Percentiles rank a stretch among this genome's conserved stretches.
Conservation (phyloP, 2,888 invertebrate species). For the Stomorhina lunata region DNA sequence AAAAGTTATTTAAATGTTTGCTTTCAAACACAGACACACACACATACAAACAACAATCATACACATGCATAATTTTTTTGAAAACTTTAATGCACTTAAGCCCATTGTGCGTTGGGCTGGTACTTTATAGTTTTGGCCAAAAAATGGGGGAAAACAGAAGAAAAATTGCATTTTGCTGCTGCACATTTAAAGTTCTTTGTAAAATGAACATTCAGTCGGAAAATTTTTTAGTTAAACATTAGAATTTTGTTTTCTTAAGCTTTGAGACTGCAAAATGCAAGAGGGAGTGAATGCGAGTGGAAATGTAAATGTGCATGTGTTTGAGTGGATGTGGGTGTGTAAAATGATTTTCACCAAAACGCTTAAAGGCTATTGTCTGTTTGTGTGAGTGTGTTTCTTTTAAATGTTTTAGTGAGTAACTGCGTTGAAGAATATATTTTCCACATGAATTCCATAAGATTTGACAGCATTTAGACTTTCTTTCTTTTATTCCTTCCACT, state of each 20-base stretch:
- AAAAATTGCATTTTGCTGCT: conserved; percentile 5
- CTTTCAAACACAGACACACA: neutral
- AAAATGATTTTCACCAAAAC: conserved; percentile 6
- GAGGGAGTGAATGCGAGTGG: no score
- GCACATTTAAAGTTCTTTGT: conserved; percentile 45
- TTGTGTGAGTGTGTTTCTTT: neutral
- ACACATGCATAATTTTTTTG: neutral
- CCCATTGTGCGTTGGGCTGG: conserved; percentile 1
- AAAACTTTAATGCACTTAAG: neutral
- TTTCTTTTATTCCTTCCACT: no score
- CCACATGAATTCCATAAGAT: conserved; percentile 6
- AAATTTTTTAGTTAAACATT: neutral
- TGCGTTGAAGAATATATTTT: neutral
- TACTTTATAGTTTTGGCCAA: neutral
- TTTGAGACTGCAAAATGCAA: neutral
- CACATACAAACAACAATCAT: neutral
- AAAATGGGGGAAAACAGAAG: no score
- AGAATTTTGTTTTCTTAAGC: neutral
- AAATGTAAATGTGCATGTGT: neutral
- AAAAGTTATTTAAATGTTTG: neutral
- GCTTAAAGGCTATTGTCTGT: conserved; percentile 36
- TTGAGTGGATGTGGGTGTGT: neutral
- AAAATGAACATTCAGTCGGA: neutral
- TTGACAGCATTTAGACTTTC: conserved; percentile 6
- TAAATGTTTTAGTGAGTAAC: no score